A percentile compares a stretch with the other conserved stretches of the same genome.
Evolutionary conservation across 1,140 invertebrate species (phyloP).

Genomic region (Antheraea pernyi): DNA sequence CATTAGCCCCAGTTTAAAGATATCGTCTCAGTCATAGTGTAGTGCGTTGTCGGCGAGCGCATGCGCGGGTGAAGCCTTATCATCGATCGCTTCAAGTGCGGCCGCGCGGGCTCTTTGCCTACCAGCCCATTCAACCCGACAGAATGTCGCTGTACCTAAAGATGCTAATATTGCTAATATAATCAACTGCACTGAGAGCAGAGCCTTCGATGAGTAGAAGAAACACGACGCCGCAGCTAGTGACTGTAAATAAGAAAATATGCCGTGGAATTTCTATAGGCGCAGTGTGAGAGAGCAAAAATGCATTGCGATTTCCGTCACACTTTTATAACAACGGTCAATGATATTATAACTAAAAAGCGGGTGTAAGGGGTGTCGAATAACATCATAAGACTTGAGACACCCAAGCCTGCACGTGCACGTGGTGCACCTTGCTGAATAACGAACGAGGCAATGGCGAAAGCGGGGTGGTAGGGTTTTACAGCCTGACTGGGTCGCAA

Average conservation of each 20-base stretch:
- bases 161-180: constrained; percentile 88
- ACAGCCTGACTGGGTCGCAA: too few species aligned
- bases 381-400: too few species aligned
- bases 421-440: too few species aligned
- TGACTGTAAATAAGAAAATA: constrained; percentile 81
- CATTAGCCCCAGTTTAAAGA: background rate
- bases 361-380: too few species aligned
- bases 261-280: too few species aligned
- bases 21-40: constrained; percentile 59
- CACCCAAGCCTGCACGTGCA: too few species aligned
- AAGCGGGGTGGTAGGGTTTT: too few species aligned
- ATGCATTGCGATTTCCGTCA: too few species aligned
- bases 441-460: too few species aligned
- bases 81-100: constrained; percentile 30
- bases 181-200: constrained; percentile 89
- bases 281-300: too few species aligned
- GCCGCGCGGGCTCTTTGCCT: constrained; percentile 54
- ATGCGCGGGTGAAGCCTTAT: constrained; percentile 39
- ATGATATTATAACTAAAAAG: too few species aligned
- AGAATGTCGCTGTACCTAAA: constrained; percentile 90
- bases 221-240: constrained; percentile 94
- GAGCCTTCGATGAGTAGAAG: constrained; percentile 89
- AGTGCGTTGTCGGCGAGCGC: constrained; percentile 58
- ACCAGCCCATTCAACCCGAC: constrained; percentile 85
- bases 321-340: too few species aligned